Base-by-base conservation (phyloP, 2,113 vertebrate genomes). In the Dipodomys ordii region DNA sequence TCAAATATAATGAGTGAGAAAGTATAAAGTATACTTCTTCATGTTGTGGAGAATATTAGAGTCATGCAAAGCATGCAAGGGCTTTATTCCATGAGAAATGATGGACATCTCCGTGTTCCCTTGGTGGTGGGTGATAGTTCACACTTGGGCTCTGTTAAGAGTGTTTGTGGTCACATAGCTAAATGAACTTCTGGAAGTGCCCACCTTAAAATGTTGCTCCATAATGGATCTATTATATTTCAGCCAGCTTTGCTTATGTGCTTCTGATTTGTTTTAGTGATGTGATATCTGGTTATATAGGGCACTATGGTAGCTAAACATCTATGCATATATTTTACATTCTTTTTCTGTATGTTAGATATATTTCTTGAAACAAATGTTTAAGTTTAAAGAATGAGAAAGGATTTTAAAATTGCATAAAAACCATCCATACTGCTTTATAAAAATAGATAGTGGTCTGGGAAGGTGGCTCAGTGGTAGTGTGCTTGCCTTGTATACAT, bases 281-380 rank as follows among this genome's bases (percentile, higher is more conserved):
- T 81, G 8, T 15, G 2, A 27, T 35, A 2, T 71, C 12, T 83
- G 30, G 12, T 49, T 49, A 12, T 49, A 49, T 49, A 49, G 49
- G 8, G 49, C 49, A 49, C 49, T 49, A 12, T 49, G 49, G 49
- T 49, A 49, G 49, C 12, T 49, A 49, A 49, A 12, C 49, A 49
- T 12, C 8, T 49, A 49, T 9, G 12, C 11, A 10, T 68, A 16
- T 30, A 83, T 78, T 83, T 68, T 57, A 69, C 7, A 18, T 49
- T 68, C 8, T 57, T 18, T 57, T 62, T 89, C 69, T 74, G 64
- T 49, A 11, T 71, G 2, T 73, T 83, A 57, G 12, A 67, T 83
- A 90, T 57, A 72, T 95, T 73, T 10, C 9, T 93, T 87, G 67
- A 95, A 84, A 91, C 39, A 1, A 46, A 3, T 77, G 3, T 19